Evolutionary conservation across 2,113 vertebrate genomes (phyloP).

Genomic region (Dasyurus viverrinus): DNA sequence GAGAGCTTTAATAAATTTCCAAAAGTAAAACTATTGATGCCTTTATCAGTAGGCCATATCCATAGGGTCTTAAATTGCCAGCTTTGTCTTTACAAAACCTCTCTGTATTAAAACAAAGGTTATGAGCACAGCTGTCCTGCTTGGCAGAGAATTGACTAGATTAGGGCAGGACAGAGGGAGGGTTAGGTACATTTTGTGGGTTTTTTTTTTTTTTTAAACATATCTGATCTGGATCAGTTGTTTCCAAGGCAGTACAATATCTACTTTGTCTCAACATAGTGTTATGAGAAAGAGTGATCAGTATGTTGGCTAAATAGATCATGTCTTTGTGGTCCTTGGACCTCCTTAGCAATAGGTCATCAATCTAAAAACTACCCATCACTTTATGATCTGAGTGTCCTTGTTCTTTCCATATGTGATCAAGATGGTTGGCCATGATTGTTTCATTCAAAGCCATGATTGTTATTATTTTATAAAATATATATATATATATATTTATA

Average conservation of each 20-base stretch:
- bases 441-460: no score
- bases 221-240: background rate
- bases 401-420: no score
- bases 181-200: background rate
- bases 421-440: no score
- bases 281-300: background rate
- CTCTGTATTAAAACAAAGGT: conserved; percentile 9
- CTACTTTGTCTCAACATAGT: background rate
- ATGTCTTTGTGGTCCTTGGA: background rate
- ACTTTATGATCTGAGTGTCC: no score
- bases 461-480: no score
- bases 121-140: background rate
- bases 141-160: background rate
- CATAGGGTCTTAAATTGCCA: conserved; percentile 46
- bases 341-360: background rate
- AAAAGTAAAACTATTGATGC: conserved; percentile 53
- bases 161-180: background rate
- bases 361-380: no score
- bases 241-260: background rate
- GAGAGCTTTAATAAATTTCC: conserved; percentile 66
- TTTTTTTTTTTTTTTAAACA: background rate
- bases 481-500: no score
- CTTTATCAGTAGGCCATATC: conserved; percentile 61
- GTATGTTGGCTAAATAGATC: background rate
- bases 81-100: conserved; percentile 57